Evolutionary conservation across 2,113 vertebrate genomes (phyloP), one percentile per base, ranked within the genome.

Genomic region (Gambusia affinis): DNA sequence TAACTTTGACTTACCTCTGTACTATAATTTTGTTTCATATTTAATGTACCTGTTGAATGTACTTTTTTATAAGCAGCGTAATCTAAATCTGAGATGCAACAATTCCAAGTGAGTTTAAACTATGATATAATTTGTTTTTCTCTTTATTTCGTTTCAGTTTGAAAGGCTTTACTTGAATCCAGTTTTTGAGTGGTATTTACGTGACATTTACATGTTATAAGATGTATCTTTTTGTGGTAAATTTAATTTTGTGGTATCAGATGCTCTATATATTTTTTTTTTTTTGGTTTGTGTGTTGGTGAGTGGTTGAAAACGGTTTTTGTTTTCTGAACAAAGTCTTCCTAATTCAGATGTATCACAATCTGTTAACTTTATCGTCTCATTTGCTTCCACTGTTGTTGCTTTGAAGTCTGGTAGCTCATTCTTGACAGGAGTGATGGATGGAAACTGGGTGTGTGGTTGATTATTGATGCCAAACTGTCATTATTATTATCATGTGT

Each of bases 21-120:
- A 69, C 86, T 86, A 71, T 54, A 17, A 2, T 82, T 88, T 71
- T 74, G 70, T 84, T 87, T 61, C 82, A 81, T 87, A 67, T 69
- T 78, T 83, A 70, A 89, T 76, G 71, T 80, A 90, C 85, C 79
- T 76, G 89, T 81, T 92, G 92, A 94, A 93, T 94, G 92, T 93
- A 94, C 79, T 88, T 91, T 37, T 88, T 86, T 80, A 82, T 79
- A 80, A 83, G 74, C 72, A 82, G 72, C 85, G 76, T 82, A 79
- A 85, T 91, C 89, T 71, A 76, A 85, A 87, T 83, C 82, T 73
- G 67, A 85, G 81, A 86, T 81, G 87, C 85, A 86, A 75, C 64
- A 87, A 89, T 88, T 89, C 82, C 76, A 77, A 80, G 61, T 74
- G 81, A 84, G 91, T 87, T 81, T 22, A 86, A 88, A 75, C 73